phyloP scores from a whole-genome alignment of 1,140 invertebrate genomes.

The Gryllus bimaculatus region DNA sequence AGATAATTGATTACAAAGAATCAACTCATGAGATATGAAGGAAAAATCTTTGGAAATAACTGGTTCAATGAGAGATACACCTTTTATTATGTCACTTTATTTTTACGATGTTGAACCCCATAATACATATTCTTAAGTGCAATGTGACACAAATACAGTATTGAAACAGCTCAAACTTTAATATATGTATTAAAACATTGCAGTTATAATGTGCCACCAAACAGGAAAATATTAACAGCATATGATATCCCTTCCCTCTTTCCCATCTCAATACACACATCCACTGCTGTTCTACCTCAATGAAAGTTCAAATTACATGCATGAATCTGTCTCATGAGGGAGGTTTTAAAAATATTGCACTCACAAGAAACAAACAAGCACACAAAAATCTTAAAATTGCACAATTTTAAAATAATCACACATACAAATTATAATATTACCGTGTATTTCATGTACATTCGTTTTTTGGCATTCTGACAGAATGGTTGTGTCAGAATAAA shows the following conservation, averaged over 20 bases:
- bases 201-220: neutral
- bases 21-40: too few species aligned
- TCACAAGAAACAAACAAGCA: constrained; percentile 4
- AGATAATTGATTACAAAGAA: too few species aligned
- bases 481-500: neutral
- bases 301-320: neutral
- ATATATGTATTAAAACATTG: constrained; percentile 2
- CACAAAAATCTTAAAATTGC: neutral
- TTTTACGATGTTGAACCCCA: neutral
- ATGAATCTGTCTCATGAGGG: neutral
- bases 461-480: neutral
- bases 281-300: neutral
- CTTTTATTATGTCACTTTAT: neutral
- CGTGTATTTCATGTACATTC: neutral
- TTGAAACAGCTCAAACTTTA: neutral
- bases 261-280: neutral
- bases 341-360: neutral
- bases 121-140: neutral
- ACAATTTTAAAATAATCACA: neutral
- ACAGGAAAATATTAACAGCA: constrained; percentile 5
- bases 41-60: too few species aligned
- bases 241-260: neutral
- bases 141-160: constrained; percentile 1
- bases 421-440: neutral
- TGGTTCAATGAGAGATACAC: too few species aligned